phyloP scores from a whole-genome alignment of 2,888 invertebrate species.

The Calameuta filiformis region DNA sequence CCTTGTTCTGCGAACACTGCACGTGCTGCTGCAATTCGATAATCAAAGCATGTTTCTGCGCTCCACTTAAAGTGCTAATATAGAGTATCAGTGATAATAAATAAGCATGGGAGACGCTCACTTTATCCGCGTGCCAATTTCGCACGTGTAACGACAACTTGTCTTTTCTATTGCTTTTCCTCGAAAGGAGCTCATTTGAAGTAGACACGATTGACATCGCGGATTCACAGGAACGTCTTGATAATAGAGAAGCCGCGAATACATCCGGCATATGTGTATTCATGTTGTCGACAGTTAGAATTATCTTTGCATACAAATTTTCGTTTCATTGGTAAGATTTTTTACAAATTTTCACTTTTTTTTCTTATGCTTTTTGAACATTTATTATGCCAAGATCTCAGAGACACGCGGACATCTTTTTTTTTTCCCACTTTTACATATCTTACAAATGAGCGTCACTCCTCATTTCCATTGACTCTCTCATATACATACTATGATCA shows the following conservation, averaged over 20 bases:
- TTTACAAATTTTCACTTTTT: background rate
- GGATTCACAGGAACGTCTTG: background rate
- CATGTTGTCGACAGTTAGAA: background rate
- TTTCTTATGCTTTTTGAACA: background rate
- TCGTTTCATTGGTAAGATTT: background rate
- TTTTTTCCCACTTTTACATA: background rate
- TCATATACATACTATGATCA: background rate
- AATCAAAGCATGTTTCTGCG: background rate
- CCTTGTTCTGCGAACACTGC: conserved; percentile 14
- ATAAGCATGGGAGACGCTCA: background rate
- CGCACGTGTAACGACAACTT: background rate
- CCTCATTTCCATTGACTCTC: background rate
- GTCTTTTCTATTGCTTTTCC: background rate
- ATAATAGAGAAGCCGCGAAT: background rate
- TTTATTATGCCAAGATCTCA: background rate
- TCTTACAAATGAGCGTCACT: background rate
- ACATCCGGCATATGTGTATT: background rate
- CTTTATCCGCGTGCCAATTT: background rate
- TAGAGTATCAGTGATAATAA: background rate
- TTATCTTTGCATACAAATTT: background rate
- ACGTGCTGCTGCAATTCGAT: conserved; percentile 14
- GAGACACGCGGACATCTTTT: background rate
- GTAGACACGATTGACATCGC: background rate
- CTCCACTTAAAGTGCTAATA: background rate
- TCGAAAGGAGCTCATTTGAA: background rate